Conservation (phyloP, 2,888 invertebrate species). For the Automeris io region DNA sequence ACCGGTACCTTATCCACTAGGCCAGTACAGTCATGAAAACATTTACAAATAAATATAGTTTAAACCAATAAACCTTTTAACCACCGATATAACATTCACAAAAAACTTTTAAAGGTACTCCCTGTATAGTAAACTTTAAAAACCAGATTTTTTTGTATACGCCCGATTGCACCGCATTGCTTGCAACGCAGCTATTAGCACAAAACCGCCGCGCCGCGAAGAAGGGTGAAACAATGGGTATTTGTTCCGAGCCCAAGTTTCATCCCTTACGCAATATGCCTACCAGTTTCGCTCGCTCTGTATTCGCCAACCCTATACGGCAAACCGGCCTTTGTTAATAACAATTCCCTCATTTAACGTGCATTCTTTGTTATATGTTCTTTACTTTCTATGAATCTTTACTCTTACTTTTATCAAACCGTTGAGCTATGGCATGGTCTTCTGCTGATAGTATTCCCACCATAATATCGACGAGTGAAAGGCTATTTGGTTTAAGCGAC, state of each 20-base stretch:
- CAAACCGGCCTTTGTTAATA: background rate
- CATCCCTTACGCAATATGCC: slow-evolving; percentile 57
- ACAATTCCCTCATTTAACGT: slow-evolving; percentile 11
- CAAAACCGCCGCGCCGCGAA: slow-evolving; percentile 23
- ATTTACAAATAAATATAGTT: too few relatives aligned
- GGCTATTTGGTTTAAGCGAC: too few relatives aligned
- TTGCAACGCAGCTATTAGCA: slow-evolving; percentile 11
- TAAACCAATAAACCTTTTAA: too few relatives aligned
- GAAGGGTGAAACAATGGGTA: slow-evolving; percentile 47
- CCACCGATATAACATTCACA: too few relatives aligned
- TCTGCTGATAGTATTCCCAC: too few relatives aligned
- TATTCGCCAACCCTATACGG: slow-evolving; percentile 30
- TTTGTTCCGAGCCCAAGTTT: slow-evolving; percentile 50
- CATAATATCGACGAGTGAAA: too few relatives aligned
- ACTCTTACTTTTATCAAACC: too few relatives aligned
- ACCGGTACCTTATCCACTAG: too few relatives aligned
- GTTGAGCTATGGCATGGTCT: too few relatives aligned
- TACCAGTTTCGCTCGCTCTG: slow-evolving; percentile 39
- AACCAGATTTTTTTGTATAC: background rate
- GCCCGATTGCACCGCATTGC: background rate
- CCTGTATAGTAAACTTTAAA: background rate
- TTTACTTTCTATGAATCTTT: too few relatives aligned
- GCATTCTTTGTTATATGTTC: slow-evolving; percentile 7
- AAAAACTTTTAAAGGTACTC: too few relatives aligned
- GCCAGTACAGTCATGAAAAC: too few relatives aligned